Percentiles rank a stretch among this genome's conserved stretches.
Conservation (phyloP, 1,140 invertebrate genomes). For the Anoplophora glabripennis region DNA sequence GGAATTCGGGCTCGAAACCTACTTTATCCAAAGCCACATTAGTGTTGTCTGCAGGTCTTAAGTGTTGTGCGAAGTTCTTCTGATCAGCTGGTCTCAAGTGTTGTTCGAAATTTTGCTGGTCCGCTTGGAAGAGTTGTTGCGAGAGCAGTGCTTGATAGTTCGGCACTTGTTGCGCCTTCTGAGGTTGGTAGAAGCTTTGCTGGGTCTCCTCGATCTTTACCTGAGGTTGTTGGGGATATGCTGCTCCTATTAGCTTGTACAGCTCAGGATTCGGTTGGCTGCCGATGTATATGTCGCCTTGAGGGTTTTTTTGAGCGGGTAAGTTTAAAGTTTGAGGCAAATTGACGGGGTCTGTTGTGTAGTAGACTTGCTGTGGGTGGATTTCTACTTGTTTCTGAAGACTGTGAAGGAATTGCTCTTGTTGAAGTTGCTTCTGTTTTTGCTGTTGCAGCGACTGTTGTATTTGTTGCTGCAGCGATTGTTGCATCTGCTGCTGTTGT, state of each 20-base stretch:
- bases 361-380: conserved; percentile 19
- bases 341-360: conserved; percentile 2
- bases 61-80: neutral
- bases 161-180: neutral
- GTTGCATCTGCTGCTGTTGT: neutral
- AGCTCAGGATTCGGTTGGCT: conserved; percentile 9
- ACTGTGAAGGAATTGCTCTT: neutral
- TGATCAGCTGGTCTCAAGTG: neutral
- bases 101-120: neutral
- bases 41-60: neutral
- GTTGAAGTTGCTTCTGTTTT: neutral
- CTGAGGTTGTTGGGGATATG: neutral
- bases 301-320: conserved; percentile 7
- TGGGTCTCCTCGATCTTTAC: too few relatives aligned
- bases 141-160: conserved; percentile 1
- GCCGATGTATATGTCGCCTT: conserved; percentile 9
- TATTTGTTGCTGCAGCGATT: conserved; percentile 4
- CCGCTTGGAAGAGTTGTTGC: neutral
- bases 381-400: conserved; percentile 9
- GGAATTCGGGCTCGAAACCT: conserved; percentile 27
- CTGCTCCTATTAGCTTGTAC: conserved; percentile 2
- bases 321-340: neutral
- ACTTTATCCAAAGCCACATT: conserved; percentile 12
- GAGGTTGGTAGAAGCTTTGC: neutral
- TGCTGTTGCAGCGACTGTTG: conserved; percentile 9